These are phyloP conservation scores for Teleogryllus oceanicus DNA, from an alignment of 2,888 invertebrate genomes.

Conservation along the genomic window DNA sequence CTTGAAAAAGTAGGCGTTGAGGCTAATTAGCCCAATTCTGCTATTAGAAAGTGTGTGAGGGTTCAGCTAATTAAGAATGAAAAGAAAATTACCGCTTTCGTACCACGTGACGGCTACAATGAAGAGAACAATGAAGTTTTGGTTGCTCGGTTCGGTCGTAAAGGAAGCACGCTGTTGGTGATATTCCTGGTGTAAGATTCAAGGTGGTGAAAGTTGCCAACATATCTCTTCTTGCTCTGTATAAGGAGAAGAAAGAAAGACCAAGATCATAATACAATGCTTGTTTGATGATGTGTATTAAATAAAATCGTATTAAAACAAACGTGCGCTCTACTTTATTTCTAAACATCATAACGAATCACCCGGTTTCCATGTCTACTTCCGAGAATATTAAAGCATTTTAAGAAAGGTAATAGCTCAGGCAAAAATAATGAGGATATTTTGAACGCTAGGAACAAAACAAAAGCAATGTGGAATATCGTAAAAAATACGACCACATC, in stretches of 20 bases:
- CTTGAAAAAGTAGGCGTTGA: conserved; percentile 99
- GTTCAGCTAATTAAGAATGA: conserved; percentile 99
- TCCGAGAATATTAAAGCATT: no score
- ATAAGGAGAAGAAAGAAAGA: conserved; percentile 99
- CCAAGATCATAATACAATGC: conserved; percentile 85
- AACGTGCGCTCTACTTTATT: no score
- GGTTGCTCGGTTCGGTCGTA: conserved; percentile 99
- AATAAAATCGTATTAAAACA: neutral
- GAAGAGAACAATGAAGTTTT: conserved; percentile 99
- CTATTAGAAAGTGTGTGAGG: conserved; percentile 98
- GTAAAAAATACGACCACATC: no score
- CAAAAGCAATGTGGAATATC: no score
- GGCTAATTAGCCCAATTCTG: conserved; percentile 99
- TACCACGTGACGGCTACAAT: conserved; percentile 98
- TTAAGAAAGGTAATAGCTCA: no score
- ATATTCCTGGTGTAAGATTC: conserved; percentile 62
- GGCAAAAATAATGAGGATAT: no score
- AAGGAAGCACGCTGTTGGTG: conserved; percentile 99
- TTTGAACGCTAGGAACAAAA: no score
- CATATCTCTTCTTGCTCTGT: conserved; percentile 94
- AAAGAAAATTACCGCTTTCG: conserved; percentile 99
- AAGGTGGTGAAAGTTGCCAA: conserved; percentile 99
- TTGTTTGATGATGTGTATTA: conserved; percentile 21
- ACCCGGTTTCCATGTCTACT: no score
- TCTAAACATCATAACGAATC: no score